These are phyloP conservation scores for Eleginops maclovinus DNA, from an alignment of 2,113 vertebrate species.

Conservation along the genomic window DNA sequence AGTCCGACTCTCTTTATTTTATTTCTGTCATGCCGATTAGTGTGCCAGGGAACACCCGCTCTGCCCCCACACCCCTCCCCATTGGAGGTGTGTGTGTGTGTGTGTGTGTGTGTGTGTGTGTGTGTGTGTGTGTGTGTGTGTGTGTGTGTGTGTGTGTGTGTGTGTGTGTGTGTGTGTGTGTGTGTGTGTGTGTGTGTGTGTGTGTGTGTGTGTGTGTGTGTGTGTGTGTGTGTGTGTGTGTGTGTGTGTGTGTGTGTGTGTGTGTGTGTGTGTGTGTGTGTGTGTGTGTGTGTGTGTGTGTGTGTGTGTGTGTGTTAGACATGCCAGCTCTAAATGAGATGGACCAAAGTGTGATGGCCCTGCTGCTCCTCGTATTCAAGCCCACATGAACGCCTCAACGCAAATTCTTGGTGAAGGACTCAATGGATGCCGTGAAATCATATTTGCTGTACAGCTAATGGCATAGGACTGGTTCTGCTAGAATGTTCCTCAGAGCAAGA, in stretches of 20 bases:
- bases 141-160: constrained; percentile 78
- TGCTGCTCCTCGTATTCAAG: constrained; percentile 82
- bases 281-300: constrained; percentile 80
- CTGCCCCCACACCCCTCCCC: constrained; percentile 59
- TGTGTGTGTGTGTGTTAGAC: constrained; percentile 76
- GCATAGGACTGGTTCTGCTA: constrained; percentile 71
- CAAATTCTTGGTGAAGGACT: constrained; percentile 80
- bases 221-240: constrained; percentile 74
- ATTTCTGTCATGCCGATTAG: constrained; percentile 89
- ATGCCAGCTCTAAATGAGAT: constrained; percentile 86
- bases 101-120: constrained; percentile 78
- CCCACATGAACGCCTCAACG: constrained; percentile 76
- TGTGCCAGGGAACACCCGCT: constrained; percentile 74
- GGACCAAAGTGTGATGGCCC: constrained; percentile 84
- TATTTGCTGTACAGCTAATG: constrained; percentile 78
- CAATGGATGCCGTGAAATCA: constrained; percentile 78
- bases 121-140: constrained; percentile 81
- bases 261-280: constrained; percentile 74
- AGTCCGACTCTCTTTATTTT: constrained; percentile 89
- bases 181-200: constrained; percentile 76
- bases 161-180: constrained; percentile 78
- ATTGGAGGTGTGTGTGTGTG: constrained; percentile 75
- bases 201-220: constrained; percentile 82
- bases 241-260: constrained; percentile 76
- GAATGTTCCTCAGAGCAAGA: constrained; percentile 73